A percentile compares a stretch with the other conserved stretches of the same genome.
Evolutionary conservation across 1,140 invertebrate genomes (phyloP).

Genomic region (Triops cancriformis): DNA sequence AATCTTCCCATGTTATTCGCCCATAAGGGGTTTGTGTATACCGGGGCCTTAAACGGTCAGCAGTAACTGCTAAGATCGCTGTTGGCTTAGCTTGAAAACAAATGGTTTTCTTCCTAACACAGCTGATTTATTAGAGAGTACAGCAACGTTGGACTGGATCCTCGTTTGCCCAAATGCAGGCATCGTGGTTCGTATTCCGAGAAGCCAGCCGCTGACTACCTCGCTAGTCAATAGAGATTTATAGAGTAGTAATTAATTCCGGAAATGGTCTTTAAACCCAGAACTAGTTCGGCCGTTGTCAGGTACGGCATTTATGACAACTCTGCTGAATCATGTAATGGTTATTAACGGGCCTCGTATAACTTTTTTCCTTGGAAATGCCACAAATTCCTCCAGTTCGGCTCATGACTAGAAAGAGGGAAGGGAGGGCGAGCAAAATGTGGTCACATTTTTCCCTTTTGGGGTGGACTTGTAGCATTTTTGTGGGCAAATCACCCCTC

Average conservation of each 20-base stretch:
- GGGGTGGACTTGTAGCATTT: background rate
- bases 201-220: background rate
- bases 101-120: too few species aligned
- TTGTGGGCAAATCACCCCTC: too few species aligned
- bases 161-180: too few species aligned
- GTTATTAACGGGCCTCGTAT: background rate
- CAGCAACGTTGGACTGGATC: too few species aligned
- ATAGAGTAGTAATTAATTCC: slow-evolving; percentile 1
- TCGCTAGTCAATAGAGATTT: background rate
- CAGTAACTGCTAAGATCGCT: too few species aligned
- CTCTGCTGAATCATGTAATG: slow-evolving; percentile 9
- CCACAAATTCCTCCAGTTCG: background rate
- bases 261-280: background rate
- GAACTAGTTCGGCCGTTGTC: background rate
- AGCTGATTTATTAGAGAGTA: too few species aligned
- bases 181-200: too few species aligned
- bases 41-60: too few species aligned
- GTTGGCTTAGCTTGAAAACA: too few species aligned
- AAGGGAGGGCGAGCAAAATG: background rate
- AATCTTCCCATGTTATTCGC: too few species aligned
- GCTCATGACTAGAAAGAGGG: background rate
- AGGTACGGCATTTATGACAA: background rate
- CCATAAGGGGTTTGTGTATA: too few species aligned
- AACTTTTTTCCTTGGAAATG: background rate
- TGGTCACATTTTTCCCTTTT: background rate